Evolutionary conservation across 2,888 invertebrate species (phyloP).

Genomic region (Tenthredo livida): DNA sequence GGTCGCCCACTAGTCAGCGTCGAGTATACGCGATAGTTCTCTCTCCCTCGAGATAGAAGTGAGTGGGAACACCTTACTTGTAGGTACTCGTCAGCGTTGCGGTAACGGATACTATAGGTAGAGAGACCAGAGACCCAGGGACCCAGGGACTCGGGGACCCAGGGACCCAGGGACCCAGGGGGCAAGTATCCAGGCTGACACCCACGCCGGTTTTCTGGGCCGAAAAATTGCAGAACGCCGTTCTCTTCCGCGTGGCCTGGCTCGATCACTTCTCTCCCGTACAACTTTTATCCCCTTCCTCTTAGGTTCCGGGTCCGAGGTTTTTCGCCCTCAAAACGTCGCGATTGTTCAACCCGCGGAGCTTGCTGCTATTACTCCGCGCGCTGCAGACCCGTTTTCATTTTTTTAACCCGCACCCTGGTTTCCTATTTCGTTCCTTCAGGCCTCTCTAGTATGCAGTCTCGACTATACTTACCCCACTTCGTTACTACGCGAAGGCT

Average conservation of each 20-base stretch:
- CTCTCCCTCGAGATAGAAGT: not conserved
- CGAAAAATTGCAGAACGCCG: constrained; percentile 71
- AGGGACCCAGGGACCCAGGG: constrained; percentile 44
- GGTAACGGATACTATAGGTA: constrained; percentile 24
- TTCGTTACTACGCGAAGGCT: not conserved
- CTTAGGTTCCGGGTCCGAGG: constrained; percentile 68
- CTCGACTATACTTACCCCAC: not conserved
- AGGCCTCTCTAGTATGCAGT: not conserved
- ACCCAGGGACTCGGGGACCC: constrained; percentile 31
- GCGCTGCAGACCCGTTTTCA: constrained; percentile 63
- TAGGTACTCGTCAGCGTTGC: not conserved
- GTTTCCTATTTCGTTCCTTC: constrained; percentile 54
- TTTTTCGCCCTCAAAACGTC: constrained; percentile 73
- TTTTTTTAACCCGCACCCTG: constrained; percentile 56
- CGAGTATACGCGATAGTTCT: not conserved
- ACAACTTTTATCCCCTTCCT: constrained; percentile 56
- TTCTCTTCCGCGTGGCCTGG: constrained; percentile 73
- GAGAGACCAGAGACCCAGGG: constrained; percentile 31
- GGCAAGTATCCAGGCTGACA: constrained; percentile 72
- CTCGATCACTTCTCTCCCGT: constrained; percentile 48
- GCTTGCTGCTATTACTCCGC: constrained; percentile 55
- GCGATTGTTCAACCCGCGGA: constrained; percentile 62
- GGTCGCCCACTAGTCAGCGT: constrained; percentile 17
- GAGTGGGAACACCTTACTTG: constrained; percentile 47
- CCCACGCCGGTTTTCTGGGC: constrained; percentile 74